Evolutionary conservation across 2,888 invertebrate species (phyloP), one percentile per base, ranked within the genome.

Genomic region (Melipona beecheii): DNA sequence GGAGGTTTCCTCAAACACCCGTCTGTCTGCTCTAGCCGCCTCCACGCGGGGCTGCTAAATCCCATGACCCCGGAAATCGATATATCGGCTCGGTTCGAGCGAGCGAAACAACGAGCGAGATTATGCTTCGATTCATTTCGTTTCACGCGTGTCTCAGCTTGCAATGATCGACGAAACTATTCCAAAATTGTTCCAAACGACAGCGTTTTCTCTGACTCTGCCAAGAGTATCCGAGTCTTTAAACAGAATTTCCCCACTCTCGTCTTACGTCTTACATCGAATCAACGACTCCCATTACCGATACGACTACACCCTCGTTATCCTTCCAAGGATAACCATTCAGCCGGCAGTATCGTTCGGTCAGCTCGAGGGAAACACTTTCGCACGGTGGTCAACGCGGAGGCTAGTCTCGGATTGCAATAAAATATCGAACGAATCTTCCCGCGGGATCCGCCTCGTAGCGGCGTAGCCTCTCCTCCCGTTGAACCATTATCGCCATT

Each of bases 11-110:
- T 71, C 78, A 75, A 74, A 66, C 70, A 82, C 60, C 68, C 52
- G 62, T 71, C 81, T 56, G 75, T 71, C 69, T 68, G 60, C 71
- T 56, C 24, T 56, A 49, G 70, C 58, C 62, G 64, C 50, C 60
- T 56, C 54, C 65, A 71, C 84, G 71, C 58, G 49, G 75, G 78
- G 80, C 82, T 84, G 86, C 86, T 88, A 86, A 89, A 89, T 86
- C 85, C 83, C 83, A 86, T 83, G 86, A 87, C 74, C 69, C 58
- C 56, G 68, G 77, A 75, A 43, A 87, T 87, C 89, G 89, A 90
- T 90, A 84, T 83, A 82, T 81, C 52, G 81, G 78, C 50, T 54
- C 73, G 85, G 82, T 62, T 84, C 69, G 86, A 83, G 77, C 85
- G 78, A 73, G 78, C 79, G 84, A 86, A 77, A 58, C 76, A 78